Evolutionary conservation across 2,888 invertebrate genomes (phyloP).

Genomic region (Torymus texanus): DNA sequence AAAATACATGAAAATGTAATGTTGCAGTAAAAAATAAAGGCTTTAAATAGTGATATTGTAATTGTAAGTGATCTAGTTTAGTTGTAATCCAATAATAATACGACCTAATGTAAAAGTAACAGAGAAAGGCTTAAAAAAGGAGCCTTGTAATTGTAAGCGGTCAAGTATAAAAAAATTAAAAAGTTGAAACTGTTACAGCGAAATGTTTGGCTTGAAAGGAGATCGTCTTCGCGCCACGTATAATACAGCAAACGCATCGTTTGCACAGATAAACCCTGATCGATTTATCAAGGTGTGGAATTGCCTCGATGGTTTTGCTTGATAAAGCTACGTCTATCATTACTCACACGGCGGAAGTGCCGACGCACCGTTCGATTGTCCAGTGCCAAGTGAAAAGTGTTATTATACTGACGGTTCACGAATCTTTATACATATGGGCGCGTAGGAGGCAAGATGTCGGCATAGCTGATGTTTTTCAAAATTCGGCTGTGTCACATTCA

Average conservation of each 20-base stretch:
- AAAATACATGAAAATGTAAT: too few species aligned
- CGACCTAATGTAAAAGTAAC: too few species aligned
- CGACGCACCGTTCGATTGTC: background rate
- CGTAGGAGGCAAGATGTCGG: slow-evolving; percentile 87
- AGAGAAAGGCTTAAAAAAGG: background rate
- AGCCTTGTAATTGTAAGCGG: background rate
- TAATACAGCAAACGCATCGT: background rate
- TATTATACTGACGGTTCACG: background rate
- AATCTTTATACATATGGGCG: slow-evolving; percentile 21
- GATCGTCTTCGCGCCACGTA: too few species aligned
- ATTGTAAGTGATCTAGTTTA: too few species aligned
- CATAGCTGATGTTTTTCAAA: slow-evolving; percentile 86
- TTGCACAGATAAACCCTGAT: slow-evolving; percentile 38
- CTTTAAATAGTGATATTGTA: too few species aligned
- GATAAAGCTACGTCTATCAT: slow-evolving; percentile 40
- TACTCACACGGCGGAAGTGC: background rate
- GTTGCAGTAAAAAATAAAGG: too few species aligned
- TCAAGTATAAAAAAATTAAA: background rate
- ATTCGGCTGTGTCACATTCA: slow-evolving; percentile 90
- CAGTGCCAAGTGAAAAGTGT: background rate
- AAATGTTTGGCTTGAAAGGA: too few species aligned
- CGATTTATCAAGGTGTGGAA: slow-evolving; percentile 41
- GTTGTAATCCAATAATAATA: too few species aligned
- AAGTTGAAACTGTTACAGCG: too few species aligned
- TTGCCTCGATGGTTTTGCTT: slow-evolving; percentile 37